phyloP scores from a whole-genome alignment of 2,797 vertebrate species.

The Protonibea diacanthus region DNA sequence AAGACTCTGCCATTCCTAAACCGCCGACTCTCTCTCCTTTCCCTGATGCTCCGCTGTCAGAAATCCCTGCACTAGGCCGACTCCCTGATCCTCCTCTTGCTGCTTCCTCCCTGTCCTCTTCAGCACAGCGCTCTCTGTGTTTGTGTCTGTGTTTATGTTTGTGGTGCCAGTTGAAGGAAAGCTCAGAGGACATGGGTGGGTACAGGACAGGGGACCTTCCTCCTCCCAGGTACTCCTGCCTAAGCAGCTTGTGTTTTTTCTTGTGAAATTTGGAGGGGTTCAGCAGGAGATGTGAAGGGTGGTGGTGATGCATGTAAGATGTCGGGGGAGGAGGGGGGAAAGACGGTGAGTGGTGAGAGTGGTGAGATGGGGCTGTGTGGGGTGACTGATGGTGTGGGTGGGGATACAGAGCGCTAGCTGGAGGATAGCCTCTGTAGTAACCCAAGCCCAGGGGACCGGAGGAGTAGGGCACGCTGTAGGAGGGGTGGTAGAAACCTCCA shows the following conservation, averaged over 20 bases:
- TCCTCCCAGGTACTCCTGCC: slow-evolving; percentile 92
- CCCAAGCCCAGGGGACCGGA: slow-evolving; percentile 95
- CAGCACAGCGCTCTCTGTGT: slow-evolving; percentile 92
- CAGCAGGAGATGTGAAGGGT: slow-evolving; percentile 92
- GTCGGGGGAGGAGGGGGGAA: slow-evolving; percentile 93
- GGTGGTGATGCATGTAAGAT: slow-evolving; percentile 96
- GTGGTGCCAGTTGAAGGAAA: slow-evolving; percentile 98
- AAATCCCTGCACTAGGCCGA: slow-evolving; percentile 62
- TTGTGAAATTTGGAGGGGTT: slow-evolving; percentile 99
- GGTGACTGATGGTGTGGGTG: slow-evolving; percentile 89
- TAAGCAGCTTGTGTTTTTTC: slow-evolving; percentile 97
- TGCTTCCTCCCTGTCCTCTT: slow-evolving; percentile 81
- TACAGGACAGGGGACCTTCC: slow-evolving; percentile 91
- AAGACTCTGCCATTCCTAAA: slow-evolving; percentile 86
- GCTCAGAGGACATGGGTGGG: slow-evolving; percentile 94
- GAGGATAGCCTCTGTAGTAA: slow-evolving; percentile 95
- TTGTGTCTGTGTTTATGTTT: slow-evolving; percentile 97
- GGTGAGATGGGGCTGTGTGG: slow-evolving; percentile 84
- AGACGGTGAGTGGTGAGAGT: slow-evolving; percentile 90
- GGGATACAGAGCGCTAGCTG: slow-evolving; percentile 93
- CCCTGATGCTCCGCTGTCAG: slow-evolving; percentile 74
- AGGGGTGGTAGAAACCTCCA: slow-evolving; percentile 95
- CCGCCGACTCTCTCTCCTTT: slow-evolving; percentile 71
- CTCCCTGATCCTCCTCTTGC: slow-evolving; percentile 69
- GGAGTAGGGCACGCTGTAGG: slow-evolving; percentile 96